Conservation (phyloP, 2,113 vertebrate genomes). For the Todiramphus chloris region DNA sequence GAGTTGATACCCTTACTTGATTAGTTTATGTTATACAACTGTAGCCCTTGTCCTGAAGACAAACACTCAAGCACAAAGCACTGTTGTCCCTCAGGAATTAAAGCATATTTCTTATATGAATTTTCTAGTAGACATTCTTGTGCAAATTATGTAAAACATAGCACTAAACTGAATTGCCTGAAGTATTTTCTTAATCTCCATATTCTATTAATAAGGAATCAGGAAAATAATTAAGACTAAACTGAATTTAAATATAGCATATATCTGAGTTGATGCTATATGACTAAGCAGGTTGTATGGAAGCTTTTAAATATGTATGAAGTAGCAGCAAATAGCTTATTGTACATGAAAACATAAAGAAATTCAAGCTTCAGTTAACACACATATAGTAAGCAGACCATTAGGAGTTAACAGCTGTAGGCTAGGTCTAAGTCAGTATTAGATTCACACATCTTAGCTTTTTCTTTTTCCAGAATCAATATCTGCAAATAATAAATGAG, state of each 20-base stretch:
- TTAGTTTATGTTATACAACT: not conserved
- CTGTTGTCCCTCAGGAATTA: not conserved
- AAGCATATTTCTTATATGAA: not conserved
- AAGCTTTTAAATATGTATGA: constrained; percentile 41
- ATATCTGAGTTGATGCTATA: not conserved
- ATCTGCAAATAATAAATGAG: constrained; percentile 99
- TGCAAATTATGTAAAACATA: not conserved
- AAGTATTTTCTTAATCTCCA: not conserved
- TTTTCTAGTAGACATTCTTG: not conserved
- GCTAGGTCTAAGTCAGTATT: constrained; percentile 84
- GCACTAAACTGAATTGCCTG: not conserved
- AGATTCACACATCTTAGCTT: constrained; percentile 83
- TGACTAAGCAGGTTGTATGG: not conserved
- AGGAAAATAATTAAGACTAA: not conserved
- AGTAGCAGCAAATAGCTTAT: constrained; percentile 4
- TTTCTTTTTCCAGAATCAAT: constrained; percentile 91
- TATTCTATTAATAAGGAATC: not conserved
- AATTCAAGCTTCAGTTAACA: constrained; percentile 33
- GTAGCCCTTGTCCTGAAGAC: not conserved
- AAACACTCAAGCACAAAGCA: not conserved
- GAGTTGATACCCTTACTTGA: not conserved
- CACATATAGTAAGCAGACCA: constrained; percentile 50
- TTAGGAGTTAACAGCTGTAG: constrained; percentile 85
- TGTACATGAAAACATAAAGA: constrained; percentile 38
- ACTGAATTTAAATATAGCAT: not conserved